A percentile compares a stretch with the other conserved stretches of the same genome.
Evolutionary conservation across 2,888 invertebrate species (phyloP).

Genomic region (Xestia rhomboidea): DNA sequence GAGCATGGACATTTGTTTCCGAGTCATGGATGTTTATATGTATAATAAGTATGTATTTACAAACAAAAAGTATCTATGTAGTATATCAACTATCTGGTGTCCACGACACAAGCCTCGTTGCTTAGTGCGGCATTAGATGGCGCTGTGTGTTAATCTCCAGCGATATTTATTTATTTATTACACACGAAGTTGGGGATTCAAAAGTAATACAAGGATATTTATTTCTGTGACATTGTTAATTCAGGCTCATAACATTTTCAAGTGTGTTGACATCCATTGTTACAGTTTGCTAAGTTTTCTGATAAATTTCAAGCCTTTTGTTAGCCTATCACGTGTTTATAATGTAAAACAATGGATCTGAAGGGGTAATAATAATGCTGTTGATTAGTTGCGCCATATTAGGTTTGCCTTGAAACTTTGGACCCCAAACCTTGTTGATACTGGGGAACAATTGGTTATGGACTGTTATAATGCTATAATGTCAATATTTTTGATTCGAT

Average conservation of each 20-base stretch:
- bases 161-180: no score
- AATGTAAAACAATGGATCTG: conserved; percentile 30
- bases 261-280: conserved; percentile 14
- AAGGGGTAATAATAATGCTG: conserved; percentile 13
- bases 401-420: conserved; percentile 54
- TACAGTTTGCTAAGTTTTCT: conserved; percentile 25
- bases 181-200: neutral
- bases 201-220: conserved; percentile 9
- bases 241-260: conserved; percentile 7
- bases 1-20: no score
- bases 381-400: conserved; percentile 45
- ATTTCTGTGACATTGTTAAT: conserved; percentile 19
- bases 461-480: conserved; percentile 23
- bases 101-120: no score
- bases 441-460: conserved; percentile 49
- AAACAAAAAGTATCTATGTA: no score
- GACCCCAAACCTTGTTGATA: conserved; percentile 51
- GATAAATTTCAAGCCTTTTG: conserved; percentile 41
- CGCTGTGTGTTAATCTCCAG: no score
- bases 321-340: conserved; percentile 22
- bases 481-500: conserved; percentile 40
- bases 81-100: no score
- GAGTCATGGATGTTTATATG: no score
- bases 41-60: no score
- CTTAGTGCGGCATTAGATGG: no score